These are phyloP conservation scores for Orthosia gothica DNA, from an alignment of 2,888 invertebrate genomes.

Conservation along the genomic window DNA sequence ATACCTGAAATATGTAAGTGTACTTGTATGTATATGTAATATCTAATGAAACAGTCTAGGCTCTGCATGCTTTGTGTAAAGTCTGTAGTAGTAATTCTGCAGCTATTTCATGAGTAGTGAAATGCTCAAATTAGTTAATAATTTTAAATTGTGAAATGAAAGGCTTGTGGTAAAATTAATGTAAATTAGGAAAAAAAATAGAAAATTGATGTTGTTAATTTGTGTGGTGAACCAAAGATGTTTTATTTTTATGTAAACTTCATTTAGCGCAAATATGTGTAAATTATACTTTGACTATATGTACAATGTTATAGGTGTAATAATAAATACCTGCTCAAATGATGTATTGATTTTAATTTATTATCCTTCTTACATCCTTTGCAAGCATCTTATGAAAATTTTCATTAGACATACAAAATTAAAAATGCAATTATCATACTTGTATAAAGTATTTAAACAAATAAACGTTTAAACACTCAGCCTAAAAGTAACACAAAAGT, in stretches of 20 bases:
- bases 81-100: slow-evolving; percentile 76
- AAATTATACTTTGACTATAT: slow-evolving; percentile 85
- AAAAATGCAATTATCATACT: slow-evolving; percentile 35
- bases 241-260: slow-evolving; percentile 88
- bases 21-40: slow-evolving; percentile 65
- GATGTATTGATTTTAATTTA: slow-evolving; percentile 62
- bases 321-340: slow-evolving; percentile 89
- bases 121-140: slow-evolving; percentile 83
- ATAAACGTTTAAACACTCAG: not conserved
- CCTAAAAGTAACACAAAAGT: not conserved
- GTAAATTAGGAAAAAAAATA: slow-evolving; percentile 72
- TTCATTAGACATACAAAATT: slow-evolving; percentile 6
- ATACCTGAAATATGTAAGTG: slow-evolving; percentile 66
- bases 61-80: slow-evolving; percentile 77
- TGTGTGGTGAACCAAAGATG: slow-evolving; percentile 90
- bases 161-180: slow-evolving; percentile 81
- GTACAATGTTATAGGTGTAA: slow-evolving; percentile 88
- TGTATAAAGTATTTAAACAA: slow-evolving; percentile 27
- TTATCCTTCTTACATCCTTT: slow-evolving; percentile 7
- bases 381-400: not conserved
- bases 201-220: slow-evolving; percentile 87
- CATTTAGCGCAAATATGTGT: slow-evolving; percentile 84
- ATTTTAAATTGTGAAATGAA: slow-evolving; percentile 81
- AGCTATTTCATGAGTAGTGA: slow-evolving; percentile 77
- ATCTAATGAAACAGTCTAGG: slow-evolving; percentile 66